Evolutionary conservation across 2,797 vertebrate species (phyloP).

Genomic region (Scyliorhinus canicula): DNA sequence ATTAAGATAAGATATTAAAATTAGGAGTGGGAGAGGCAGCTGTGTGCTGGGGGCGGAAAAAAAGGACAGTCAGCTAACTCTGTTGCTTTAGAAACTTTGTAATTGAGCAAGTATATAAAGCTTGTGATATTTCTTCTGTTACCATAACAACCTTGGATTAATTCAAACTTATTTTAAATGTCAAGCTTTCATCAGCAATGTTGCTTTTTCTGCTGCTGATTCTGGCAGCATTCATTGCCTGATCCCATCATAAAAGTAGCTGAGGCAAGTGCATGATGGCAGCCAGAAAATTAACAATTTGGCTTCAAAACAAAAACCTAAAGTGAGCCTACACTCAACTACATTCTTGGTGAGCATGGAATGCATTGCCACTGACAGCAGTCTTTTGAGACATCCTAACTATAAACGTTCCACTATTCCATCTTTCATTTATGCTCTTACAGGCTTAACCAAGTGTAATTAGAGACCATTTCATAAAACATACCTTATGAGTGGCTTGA

Average conservation of each 20-base stretch:
- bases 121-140: neutral
- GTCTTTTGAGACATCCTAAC: neutral
- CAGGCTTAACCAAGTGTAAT: neutral
- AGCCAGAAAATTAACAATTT: neutral
- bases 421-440: neutral
- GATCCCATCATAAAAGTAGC: neutral
- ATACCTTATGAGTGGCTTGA: constrained; percentile 80
- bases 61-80: neutral
- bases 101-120: neutral
- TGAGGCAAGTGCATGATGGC: neutral
- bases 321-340: neutral
- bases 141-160: neutral
- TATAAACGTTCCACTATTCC: neutral
- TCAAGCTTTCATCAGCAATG: neutral
- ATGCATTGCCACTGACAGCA: neutral
- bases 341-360: neutral
- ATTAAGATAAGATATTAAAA: neutral
- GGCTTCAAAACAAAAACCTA: neutral
- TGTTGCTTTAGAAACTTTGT: neutral
- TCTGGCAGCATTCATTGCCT: neutral
- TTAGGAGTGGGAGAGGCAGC: neutral
- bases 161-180: neutral
- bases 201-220: neutral
- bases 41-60: neutral
- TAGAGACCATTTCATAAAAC: neutral